Conservation (phyloP, 2,797 vertebrate species). For the Melanotaenia maccullochi region DNA sequence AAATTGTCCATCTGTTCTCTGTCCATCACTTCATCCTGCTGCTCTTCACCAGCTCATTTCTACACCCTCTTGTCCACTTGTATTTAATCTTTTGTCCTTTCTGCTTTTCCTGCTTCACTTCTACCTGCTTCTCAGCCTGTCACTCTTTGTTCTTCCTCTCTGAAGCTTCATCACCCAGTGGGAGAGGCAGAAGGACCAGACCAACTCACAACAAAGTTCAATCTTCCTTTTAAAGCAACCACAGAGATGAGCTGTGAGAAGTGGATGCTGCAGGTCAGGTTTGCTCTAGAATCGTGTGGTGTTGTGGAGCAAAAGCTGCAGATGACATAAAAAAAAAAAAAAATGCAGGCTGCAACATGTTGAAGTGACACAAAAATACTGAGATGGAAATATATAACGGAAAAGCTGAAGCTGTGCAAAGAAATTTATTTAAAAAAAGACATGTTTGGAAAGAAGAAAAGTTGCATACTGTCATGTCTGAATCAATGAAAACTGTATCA, state of each 20-base stretch:
- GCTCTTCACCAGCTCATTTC: conserved; percentile 5
- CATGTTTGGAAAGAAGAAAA: background rate
- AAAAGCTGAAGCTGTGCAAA: background rate
- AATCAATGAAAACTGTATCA: background rate
- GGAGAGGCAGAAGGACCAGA: conserved; percentile 48
- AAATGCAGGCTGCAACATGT: background rate
- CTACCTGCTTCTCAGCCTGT: conserved; percentile 25
- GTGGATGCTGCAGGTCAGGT: conserved; percentile 14
- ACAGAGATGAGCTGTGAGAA: conserved; percentile 2
- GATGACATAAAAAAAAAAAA: background rate
- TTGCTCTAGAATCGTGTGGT: background rate
- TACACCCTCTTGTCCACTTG: conserved; percentile 2
- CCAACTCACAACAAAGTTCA: conserved; percentile 57
- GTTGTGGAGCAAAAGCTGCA: background rate
- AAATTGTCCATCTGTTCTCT: background rate
- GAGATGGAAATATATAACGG: background rate
- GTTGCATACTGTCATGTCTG: background rate
- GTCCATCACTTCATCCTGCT: background rate
- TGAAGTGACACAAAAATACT: background rate
- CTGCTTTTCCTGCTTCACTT: conserved; percentile 16
- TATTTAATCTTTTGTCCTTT: conserved; percentile 7
- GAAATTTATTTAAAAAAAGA: background rate
- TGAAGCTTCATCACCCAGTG: conserved; percentile 42
- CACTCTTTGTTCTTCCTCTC: conserved; percentile 57
- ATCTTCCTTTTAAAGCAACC: conserved; percentile 11